These are phyloP conservation scores for Trachelus troglodyta DNA, from an alignment of 2,888 invertebrate genomes.

Conservation along the genomic window DNA sequence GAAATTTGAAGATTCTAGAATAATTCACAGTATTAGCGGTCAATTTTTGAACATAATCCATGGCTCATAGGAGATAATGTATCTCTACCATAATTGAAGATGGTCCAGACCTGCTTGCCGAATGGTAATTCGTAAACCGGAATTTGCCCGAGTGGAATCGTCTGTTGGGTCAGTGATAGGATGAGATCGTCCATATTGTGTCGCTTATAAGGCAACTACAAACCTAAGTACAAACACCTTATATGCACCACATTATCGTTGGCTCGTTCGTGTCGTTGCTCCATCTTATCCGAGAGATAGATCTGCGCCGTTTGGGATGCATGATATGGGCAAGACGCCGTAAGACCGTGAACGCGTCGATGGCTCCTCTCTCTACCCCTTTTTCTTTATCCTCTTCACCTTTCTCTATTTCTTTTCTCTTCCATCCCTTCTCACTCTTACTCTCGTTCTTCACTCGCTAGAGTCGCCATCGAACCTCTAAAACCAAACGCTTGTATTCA, in stretches of 20 bases:
- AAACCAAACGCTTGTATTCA: slow-evolving; percentile 60
- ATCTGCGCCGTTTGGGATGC: slow-evolving; percentile 27
- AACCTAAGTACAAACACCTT: slow-evolving; percentile 28
- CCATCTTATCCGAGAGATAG: slow-evolving; percentile 32
- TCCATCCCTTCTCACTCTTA: neutral
- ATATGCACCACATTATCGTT: slow-evolving; percentile 35
- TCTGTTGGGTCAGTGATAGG: slow-evolving; percentile 17
- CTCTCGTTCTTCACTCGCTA: neutral
- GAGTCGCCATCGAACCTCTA: slow-evolving; percentile 28
- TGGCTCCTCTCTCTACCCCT: neutral
- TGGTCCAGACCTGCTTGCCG: neutral
- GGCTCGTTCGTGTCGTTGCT: slow-evolving; percentile 29
- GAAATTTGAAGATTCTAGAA: neutral
- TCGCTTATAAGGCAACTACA: slow-evolving; percentile 28
- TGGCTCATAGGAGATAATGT: neutral
- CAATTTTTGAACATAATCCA: neutral
- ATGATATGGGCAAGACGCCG: neutral
- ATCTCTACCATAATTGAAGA: neutral
- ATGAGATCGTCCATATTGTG: slow-evolving; percentile 14
- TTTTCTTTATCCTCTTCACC: neutral
- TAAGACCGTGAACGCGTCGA: neutral
- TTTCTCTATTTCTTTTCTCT: neutral
- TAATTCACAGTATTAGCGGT: neutral
- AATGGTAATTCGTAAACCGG: neutral
- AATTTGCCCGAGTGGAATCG: neutral